Percentiles rank a stretch among this genome's conserved stretches.
Conservation (phyloP, 2,797 vertebrate genomes). For the Oryzias sinensis region DNA sequence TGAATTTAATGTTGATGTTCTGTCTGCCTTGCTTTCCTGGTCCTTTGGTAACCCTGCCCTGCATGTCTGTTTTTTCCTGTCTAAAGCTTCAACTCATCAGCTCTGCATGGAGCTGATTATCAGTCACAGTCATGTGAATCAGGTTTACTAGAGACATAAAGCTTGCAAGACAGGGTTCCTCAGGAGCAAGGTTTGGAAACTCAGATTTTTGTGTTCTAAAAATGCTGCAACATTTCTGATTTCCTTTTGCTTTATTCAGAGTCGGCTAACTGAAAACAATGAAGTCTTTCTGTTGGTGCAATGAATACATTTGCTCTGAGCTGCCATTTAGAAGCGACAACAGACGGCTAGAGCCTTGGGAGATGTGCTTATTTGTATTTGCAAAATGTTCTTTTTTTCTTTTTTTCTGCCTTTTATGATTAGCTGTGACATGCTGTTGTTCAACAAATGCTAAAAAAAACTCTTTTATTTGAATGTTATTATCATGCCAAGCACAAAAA, state of each 20-base stretch:
- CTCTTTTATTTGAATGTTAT: conserved; percentile 27
- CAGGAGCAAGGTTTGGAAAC: no score
- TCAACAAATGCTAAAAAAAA: conserved; percentile 30
- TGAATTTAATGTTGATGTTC: no score
- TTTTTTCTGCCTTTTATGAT: conserved; percentile 17
- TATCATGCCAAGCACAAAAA: conserved; percentile 54
- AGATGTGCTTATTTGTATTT: conserved; percentile 20
- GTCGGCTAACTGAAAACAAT: conserved; percentile 36
- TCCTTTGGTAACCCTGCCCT: no score
- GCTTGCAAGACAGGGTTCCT: no score
- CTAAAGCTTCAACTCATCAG: no score
- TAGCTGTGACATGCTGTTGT: conserved; percentile 17
- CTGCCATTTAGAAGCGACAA: conserved; percentile 28
- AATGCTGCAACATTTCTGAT: no score
- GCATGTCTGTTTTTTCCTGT: no score
- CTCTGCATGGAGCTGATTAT: no score
- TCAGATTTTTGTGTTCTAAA: no score
- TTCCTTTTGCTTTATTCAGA: not conserved
- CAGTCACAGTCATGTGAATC: no score
- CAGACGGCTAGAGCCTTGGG: conserved; percentile 23
- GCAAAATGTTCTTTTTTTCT: conserved; percentile 3
- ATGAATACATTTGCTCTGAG: conserved; percentile 33
- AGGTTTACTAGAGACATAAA: no score
- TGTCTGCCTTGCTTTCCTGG: no score
- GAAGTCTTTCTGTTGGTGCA: conserved; percentile 42